A percentile compares a stretch with the other conserved stretches of the same genome.
phyloP scores from a whole-genome alignment of 2,113 vertebrate species.

The Dicrurus megarhynchus region DNA sequence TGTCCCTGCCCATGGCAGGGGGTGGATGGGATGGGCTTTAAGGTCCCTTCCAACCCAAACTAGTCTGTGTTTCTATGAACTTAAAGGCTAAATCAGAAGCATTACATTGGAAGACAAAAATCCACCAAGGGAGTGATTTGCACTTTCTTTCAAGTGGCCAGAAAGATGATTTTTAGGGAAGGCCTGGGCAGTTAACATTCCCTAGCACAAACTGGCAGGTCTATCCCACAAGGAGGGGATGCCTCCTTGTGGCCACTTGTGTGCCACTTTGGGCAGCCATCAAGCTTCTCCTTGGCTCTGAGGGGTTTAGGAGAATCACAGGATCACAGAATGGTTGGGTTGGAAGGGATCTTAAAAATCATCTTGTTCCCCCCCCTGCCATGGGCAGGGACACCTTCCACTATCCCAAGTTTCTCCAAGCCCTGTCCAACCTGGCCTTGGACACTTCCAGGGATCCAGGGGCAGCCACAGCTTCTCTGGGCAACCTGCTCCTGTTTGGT shows the following conservation, averaged over 20 bases:
- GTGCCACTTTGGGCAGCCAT: accelerated
- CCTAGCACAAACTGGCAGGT: background rate
- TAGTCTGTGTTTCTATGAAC: background rate
- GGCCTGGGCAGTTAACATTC: background rate
- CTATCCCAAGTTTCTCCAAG: background rate
- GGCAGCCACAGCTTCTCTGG: background rate
- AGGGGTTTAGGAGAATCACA: background rate
- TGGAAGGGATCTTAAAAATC: background rate
- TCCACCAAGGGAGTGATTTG: background rate
- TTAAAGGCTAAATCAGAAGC: background rate
- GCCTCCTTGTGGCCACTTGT: too few species aligned
- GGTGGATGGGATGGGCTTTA: accelerated
- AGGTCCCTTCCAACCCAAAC: background rate
- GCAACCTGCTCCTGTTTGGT: background rate
- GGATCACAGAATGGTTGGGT: background rate
- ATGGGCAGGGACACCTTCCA: background rate
- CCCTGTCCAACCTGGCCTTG: accelerated
- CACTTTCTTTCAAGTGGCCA: background rate
- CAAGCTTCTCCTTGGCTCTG: background rate
- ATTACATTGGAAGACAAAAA: background rate
- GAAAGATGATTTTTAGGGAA: background rate
- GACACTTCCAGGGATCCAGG: background rate
- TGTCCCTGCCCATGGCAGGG: background rate
- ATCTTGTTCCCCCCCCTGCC: accelerated
- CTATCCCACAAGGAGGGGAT: background rate